These are phyloP conservation scores for Artibeus lituratus DNA, from an alignment of 2,797 vertebrate genomes.

Conservation along the genomic window DNA sequence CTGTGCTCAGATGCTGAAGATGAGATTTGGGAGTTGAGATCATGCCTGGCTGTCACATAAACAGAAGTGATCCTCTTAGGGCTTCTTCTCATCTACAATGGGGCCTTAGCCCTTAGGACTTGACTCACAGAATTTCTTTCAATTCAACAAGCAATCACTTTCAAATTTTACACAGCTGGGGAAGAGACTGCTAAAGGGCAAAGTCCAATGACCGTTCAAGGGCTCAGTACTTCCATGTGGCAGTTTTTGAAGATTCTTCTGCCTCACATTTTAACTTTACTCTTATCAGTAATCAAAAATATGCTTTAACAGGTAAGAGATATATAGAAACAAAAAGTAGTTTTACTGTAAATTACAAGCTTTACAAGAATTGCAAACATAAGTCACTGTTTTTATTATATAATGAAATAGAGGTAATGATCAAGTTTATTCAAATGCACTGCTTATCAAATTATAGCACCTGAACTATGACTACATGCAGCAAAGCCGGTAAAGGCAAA, in stretches of 20 bases:
- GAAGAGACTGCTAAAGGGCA: background rate
- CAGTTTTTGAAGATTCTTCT: background rate
- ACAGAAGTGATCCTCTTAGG: background rate
- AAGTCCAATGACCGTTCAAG: background rate
- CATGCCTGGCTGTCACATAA: background rate
- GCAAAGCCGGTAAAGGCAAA: background rate
- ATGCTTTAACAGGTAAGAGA: background rate
- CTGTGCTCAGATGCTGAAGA: background rate
- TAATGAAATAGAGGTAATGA: background rate
- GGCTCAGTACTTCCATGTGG: rapidly evolving
- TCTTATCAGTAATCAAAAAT: background rate
- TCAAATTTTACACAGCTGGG: background rate
- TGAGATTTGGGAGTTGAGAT: background rate
- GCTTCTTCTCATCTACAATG: background rate
- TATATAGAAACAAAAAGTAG: constrained; percentile 26
- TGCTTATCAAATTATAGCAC: background rate
- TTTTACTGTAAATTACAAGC: background rate
- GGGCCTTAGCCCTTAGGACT: background rate
- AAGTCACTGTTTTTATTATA: background rate
- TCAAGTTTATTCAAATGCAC: background rate
- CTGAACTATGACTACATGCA: background rate
- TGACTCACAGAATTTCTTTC: background rate
- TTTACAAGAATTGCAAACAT: constrained; percentile 20
- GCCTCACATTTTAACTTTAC: background rate
- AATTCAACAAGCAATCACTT: background rate